A percentile compares a stretch with the other conserved stretches of the same genome.
phyloP scores from a whole-genome alignment of 2,797 vertebrate genomes.

The Setipinna tenuifilis region DNA sequence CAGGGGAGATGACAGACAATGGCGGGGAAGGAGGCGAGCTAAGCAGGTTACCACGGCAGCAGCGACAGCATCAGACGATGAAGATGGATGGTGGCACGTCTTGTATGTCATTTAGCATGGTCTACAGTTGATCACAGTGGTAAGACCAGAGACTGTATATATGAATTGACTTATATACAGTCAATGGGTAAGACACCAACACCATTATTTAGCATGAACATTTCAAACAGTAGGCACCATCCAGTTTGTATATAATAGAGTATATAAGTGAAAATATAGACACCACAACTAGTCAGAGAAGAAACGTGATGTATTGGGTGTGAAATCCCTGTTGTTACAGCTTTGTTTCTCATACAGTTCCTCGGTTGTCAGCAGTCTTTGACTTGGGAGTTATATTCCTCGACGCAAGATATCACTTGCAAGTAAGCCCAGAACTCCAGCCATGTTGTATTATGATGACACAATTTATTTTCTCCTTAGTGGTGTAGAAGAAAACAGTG shows the following conservation, averaged over 20 bases:
- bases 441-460: not conserved
- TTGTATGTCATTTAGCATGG: not conserved
- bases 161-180: too few relatives aligned
- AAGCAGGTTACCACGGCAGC: slow-evolving; percentile 5
- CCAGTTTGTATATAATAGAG: not conserved
- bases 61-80: not conserved
- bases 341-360: not conserved
- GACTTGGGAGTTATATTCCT: not conserved
- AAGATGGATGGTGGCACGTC: not conserved
- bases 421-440: not conserved
- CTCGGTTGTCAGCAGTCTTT: not conserved
- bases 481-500: not conserved
- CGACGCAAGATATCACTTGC: too few relatives aligned
- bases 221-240: not conserved
- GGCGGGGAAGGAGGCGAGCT: not conserved
- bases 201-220: not conserved
- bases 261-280: not conserved
- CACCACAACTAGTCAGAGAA: not conserved
- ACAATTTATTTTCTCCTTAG: not conserved
- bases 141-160: too few relatives aligned
- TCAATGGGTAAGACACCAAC: not conserved
- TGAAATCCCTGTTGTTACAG: not conserved
- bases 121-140: not conserved
- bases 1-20: slow-evolving; percentile 6
- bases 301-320: not conserved